phyloP scores from a whole-genome alignment of 2,797 vertebrate genomes.

The Champsocephalus gunnari region DNA sequence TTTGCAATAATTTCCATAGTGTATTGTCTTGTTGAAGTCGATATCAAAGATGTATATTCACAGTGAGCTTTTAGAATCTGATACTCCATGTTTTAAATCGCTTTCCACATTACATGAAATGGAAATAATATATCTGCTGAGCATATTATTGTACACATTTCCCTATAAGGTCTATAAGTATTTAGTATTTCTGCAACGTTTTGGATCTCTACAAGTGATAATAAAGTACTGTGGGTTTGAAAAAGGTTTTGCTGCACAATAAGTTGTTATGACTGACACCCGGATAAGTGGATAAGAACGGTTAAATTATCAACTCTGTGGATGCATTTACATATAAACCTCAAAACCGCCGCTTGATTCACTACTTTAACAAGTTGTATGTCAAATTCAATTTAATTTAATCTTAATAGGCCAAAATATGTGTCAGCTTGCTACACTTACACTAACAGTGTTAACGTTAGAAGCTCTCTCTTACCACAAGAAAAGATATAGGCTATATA shows the following conservation, averaged over 20 bases:
- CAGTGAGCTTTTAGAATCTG: not conserved
- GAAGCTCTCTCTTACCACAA: not conserved
- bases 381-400: not conserved
- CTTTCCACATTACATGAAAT: not conserved
- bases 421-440: no score
- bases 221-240: conserved; percentile 1
- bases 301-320: not conserved
- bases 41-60: conserved; percentile 5
- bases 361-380: not conserved
- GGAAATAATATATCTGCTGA: not conserved
- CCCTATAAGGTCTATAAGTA: not conserved
- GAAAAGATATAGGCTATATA: not conserved
- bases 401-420: not conserved
- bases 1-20: not conserved
- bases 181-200: not conserved
- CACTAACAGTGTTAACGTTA: not conserved
- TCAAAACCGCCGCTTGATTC: not conserved
- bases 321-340: not conserved
- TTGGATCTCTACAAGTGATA: not conserved
- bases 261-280: not conserved
- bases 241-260: conserved; percentile 33
- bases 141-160: not conserved
- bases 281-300: not conserved
- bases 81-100: not conserved
- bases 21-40: not conserved